Conservation (phyloP, 2,888 invertebrate genomes). For the Hoplodrina blanda region DNA sequence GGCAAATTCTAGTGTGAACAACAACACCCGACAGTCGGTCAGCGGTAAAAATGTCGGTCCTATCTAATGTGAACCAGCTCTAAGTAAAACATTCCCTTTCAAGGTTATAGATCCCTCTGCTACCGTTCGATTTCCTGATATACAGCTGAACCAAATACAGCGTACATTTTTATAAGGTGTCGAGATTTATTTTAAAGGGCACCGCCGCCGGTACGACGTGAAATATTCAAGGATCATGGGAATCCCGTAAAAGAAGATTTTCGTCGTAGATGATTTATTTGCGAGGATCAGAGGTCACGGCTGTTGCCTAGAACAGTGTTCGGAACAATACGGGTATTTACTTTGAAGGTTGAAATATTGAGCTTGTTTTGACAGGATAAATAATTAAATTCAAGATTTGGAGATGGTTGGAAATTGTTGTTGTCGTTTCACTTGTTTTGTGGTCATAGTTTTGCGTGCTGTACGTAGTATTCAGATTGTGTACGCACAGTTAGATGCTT, state of each 20-base stretch:
- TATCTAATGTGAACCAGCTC: no score
- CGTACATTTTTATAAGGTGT: constrained; percentile 76
- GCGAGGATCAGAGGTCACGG: constrained; percentile 57
- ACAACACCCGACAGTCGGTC: no score
- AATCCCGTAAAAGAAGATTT: constrained; percentile 74
- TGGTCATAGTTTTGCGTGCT: not conserved
- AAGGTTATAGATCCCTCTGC: constrained; percentile 5
- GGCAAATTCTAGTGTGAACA: no score
- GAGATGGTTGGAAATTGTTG: constrained; percentile 14
- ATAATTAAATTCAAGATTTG: constrained; percentile 23
- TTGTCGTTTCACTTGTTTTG: constrained; percentile 7
- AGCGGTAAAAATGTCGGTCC: no score
- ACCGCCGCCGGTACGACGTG: constrained; percentile 67
- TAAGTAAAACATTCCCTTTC: not conserved
- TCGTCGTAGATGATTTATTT: constrained; percentile 78
- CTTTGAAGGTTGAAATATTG: constrained; percentile 29
- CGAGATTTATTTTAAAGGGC: constrained; percentile 74
- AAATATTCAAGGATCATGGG: constrained; percentile 82
- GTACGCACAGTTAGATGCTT: no score
- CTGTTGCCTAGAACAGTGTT: constrained; percentile 15
- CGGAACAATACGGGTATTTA: constrained; percentile 50
- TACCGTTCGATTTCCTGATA: constrained; percentile 20
- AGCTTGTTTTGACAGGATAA: constrained; percentile 19
- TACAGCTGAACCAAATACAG: constrained; percentile 1
- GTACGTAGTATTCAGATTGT: not conserved